Conservation (phyloP, 2,113 vertebrate genomes). For the Formicarius rufipectus region DNA sequence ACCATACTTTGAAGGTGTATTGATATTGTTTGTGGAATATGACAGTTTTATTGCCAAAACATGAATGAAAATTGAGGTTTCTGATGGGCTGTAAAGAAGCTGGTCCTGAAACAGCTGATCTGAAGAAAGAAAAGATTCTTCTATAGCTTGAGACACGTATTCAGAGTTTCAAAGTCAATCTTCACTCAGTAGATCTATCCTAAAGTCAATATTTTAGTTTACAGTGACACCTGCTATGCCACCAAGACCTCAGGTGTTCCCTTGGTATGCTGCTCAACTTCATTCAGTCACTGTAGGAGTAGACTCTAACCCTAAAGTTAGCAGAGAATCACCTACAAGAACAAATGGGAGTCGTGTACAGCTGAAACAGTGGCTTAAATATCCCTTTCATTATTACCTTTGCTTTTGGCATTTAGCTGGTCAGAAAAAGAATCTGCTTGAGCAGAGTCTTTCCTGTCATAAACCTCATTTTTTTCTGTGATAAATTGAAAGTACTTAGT, state of each 20-base stretch:
- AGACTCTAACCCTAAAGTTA: background rate
- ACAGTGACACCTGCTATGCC: background rate
- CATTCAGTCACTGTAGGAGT: background rate
- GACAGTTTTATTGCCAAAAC: background rate
- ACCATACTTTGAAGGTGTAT: background rate
- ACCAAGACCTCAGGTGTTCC: background rate
- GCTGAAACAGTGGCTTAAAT: background rate
- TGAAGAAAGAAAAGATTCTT: background rate
- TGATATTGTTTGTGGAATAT: background rate
- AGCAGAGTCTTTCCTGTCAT: background rate
- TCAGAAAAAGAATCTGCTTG: background rate
- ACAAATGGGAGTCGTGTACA: background rate
- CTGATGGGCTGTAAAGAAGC: background rate
- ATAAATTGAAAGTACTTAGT: background rate
- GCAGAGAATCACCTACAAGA: background rate
- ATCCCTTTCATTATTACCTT: background rate
- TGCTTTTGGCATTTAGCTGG: background rate
- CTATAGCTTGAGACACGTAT: background rate
- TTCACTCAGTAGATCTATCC: background rate
- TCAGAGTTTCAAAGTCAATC: background rate
- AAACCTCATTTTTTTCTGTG: background rate
- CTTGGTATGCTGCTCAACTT: background rate
- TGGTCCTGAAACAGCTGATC: background rate
- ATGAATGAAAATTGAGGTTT: background rate
- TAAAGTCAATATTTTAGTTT: background rate